Base-by-base conservation (phyloP, 2,113 vertebrate genomes). In the Perca flavescens region DNA sequence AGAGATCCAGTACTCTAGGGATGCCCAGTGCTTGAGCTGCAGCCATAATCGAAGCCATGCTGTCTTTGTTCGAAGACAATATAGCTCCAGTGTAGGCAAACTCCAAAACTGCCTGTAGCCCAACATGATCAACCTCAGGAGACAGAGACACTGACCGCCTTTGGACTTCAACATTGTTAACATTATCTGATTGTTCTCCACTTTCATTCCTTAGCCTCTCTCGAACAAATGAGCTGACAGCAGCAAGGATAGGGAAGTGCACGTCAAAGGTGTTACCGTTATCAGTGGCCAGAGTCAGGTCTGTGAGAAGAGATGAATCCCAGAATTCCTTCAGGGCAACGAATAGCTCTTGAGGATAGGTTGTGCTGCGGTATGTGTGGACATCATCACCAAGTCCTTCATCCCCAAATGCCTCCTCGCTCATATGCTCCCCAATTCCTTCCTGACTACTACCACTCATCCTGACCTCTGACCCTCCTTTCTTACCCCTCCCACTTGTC, bases 1-100 rank as follows among this genome's bases (percentile, higher is more conserved):
- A 96, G 4, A 94, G 88, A 0, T 94, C 90, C 43, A 91, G 63
- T 19, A 97, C 71, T 16, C 95, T 92, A 2, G 93, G 91, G 0
- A 92, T 94, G 4, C 94, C 95, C 74, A 99, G 83, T 0, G 62
- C 86, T 21, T 43, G 68, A 10, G 96, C 97, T 0, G 95, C 91
- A 1, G 82, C 90, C 58, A 92, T 81, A 74, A 96, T 90, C 3
- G 90, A 91, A 0, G 3, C 43, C 0, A 81, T 3, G 5, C 1
- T 84, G 25, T 87, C 82, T 57, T 65, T 1, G 2, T 47, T 88
- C 58, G 93, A 78, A 78, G 67, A 69, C 16, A 92, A 52, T 3
- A 94, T 70, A 46, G 64, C 28, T 3, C 97, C 97, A 6, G 93
- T 94, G 14, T 99, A 99, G 63, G 97, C 96, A 36, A 99, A 97